These are phyloP conservation scores for Halisarca cf. caerulea DNA, from an alignment of 37 sponge, comb jelly and placozoan species.

Conservation along the genomic window DNA sequence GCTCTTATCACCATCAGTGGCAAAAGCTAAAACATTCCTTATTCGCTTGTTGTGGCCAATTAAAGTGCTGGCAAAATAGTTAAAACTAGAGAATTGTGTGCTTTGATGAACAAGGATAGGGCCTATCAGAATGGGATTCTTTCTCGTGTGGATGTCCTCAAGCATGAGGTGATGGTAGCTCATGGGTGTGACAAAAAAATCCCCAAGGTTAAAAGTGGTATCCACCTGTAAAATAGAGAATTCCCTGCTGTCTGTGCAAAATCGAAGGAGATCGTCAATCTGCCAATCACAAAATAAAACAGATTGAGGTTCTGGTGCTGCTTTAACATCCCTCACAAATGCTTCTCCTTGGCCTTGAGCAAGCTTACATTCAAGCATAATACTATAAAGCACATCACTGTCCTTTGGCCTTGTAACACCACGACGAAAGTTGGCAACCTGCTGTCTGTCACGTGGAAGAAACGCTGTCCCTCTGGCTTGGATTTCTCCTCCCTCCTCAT, in stretches of 20 bases:
- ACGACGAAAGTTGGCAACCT: too few species aligned
- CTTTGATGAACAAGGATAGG: constrained; percentile 38
- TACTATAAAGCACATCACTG: constrained; percentile 37
- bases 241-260: neutral
- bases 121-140: constrained; percentile 27
- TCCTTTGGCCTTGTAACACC: too few species aligned
- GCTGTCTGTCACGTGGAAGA: too few species aligned
- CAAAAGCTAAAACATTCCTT: constrained; percentile 17
- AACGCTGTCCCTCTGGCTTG: too few species aligned
- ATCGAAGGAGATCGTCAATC: constrained; percentile 30
- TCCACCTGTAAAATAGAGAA: constrained; percentile 36
- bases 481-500: too few species aligned
- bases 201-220: constrained; percentile 58
- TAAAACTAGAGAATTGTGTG: constrained; percentile 27
- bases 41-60: constrained; percentile 34
- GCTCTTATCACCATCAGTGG: constrained; percentile 48
- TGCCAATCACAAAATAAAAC: constrained; percentile 49
- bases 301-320: constrained; percentile 50
- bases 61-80: constrained; percentile 31
- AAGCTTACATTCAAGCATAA: constrained; percentile 53
- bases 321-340: constrained; percentile 49
- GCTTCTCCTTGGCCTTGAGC: constrained; percentile 31
- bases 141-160: constrained; percentile 18
- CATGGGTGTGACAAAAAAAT: constrained; percentile 51
- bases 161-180: constrained; percentile 51